phyloP scores from a whole-genome alignment of 2,888 invertebrate species.

The Ceratothoa steindachneri region DNA sequence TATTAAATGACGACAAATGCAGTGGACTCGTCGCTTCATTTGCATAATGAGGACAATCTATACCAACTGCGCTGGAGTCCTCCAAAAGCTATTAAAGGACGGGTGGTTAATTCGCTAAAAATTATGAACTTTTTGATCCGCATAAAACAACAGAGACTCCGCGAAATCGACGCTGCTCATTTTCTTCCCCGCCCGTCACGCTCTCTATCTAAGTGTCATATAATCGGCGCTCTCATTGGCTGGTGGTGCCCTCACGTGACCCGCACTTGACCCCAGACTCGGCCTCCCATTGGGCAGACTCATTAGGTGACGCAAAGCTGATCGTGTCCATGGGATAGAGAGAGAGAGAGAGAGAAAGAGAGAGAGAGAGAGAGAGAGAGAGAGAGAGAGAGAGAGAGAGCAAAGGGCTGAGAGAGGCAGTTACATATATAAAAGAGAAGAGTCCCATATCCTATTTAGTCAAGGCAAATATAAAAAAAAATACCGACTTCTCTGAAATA shows the following conservation, averaged over 20 bases:
- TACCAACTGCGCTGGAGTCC: neutral
- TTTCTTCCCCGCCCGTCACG: conserved; percentile 7
- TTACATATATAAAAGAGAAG: too few species aligned
- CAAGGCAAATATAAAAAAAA: too few species aligned
- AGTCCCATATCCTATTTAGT: too few species aligned
- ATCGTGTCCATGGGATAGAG: neutral
- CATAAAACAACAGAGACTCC: neutral
- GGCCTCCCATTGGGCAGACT: conserved; percentile 15
- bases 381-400: too few species aligned
- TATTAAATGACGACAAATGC: too few species aligned
- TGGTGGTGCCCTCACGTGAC: conserved; percentile 7
- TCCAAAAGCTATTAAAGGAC: neutral
- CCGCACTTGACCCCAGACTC: conserved; percentile 4
- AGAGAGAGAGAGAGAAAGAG: neutral
- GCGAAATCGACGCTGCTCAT: neutral
- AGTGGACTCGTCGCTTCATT: neutral
- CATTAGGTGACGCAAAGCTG: conserved; percentile 2
- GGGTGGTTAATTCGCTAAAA: neutral
- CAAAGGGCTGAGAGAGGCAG: too few species aligned
- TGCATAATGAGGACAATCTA: conserved; percentile 9
- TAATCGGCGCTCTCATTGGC: conserved; percentile 7
- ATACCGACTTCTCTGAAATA: too few species aligned
- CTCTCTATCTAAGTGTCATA: conserved; percentile 10
- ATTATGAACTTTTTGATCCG: conserved; percentile 13
- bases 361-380: too few species aligned